Base-by-base conservation (phyloP, 2,113 vertebrate species). In the Platichthys flesus region DNA sequence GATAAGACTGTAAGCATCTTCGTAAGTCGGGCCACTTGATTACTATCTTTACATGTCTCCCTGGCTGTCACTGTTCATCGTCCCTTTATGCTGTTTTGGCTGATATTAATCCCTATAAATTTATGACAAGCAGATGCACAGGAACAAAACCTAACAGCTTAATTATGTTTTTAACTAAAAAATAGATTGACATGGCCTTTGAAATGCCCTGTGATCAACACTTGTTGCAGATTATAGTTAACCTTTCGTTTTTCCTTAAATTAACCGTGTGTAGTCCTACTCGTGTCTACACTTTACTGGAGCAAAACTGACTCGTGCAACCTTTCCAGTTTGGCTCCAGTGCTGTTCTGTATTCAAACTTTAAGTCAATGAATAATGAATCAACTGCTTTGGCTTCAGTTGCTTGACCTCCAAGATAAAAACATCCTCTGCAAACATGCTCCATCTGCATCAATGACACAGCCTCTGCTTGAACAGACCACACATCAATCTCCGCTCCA, bases 1-100 rank as follows among this genome's bases (percentile, higher is more conserved):
- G 95, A 96, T 94, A 97, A 97, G 93, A 94, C 96, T 91, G 96
- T 98, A 92, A 96, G 94, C 87, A 88, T 92, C 86, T 92, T 91
- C 85, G 91, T 93, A 90, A 93, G 90, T 92, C 79, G 24, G 83
- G 24, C 74, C 71, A 20, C 68, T 88, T 68, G 51, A 72, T 85
- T 88, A 68, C 83, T 90, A 42, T 13, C 75, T 40, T 54, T 26
- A 23, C 62, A 13, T 72, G 66, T 55, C 1, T 49, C 4, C 14
- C 7, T 24, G 2, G 47, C 52, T 79, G 24, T 59, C 23, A 8
- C 2, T 8, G 24, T 16, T 21, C 8, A 1, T 28, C 40, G 10
- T 26, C 14, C 31, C 26, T 10, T 54, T 9, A 21, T 2, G 12
- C n/a, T 54, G n/a, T 54, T 49, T 49, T 2, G 15, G 16, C 66